Conservation (phyloP, 2,888 invertebrate genomes). For the Dysmachus trigonus region DNA sequence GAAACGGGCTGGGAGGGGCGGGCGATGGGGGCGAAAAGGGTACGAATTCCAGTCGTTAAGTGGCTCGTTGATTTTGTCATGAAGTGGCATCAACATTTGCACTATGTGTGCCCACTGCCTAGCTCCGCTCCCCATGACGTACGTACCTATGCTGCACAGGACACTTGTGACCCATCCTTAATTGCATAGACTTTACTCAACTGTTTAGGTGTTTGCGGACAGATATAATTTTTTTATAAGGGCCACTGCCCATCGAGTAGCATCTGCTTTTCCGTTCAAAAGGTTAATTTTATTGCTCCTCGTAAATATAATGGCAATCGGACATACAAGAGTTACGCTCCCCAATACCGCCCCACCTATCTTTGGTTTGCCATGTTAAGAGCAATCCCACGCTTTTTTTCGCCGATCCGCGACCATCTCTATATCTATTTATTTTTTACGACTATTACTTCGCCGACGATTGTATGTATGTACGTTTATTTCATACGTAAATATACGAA, state of each 20-base stretch:
- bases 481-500: neutral
- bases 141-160: neutral
- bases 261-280: neutral
- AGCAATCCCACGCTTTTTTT: neutral
- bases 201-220: neutral
- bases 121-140: neutral
- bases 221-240: neutral
- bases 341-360: neutral
- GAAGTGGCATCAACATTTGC: constrained; percentile 40
- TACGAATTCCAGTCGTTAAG: constrained; percentile 35
- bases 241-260: neutral
- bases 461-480: neutral
- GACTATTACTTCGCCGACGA: neutral
- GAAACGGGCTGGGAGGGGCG: too few relatives aligned
- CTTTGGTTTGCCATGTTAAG: neutral
- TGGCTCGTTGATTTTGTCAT: constrained; percentile 42
- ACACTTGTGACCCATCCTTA: constrained; percentile 17
- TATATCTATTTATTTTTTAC: neutral
- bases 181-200: constrained; percentile 18
- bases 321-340: neutral
- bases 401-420: neutral
- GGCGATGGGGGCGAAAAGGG: neutral
- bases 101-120: neutral
- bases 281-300: neutral
- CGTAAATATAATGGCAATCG: neutral